A percentile compares a stretch with the other conserved stretches of the same genome.
Conservation (phyloP, 1,140 invertebrate genomes). For the Telenomus remus region DNA sequence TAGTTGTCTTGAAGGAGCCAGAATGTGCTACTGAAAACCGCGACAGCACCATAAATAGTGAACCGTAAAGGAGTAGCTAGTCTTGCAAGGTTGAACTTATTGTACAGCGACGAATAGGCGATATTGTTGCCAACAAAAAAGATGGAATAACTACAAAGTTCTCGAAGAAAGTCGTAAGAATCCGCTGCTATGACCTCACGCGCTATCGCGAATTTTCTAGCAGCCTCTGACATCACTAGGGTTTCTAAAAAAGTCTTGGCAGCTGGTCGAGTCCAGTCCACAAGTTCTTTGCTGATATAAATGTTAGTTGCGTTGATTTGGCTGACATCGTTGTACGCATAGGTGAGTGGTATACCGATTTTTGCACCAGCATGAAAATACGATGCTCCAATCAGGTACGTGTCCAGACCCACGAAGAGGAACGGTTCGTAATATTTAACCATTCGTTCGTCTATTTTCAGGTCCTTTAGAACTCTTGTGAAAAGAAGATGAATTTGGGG, state of each 20-base stretch:
- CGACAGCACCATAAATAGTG: slow-evolving; percentile 28
- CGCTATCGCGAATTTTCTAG: slow-evolving; percentile 86
- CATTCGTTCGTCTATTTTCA: slow-evolving; percentile 70
- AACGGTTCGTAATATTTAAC: slow-evolving; percentile 77
- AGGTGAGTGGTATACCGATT: slow-evolving; percentile 81
- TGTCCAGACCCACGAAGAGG: slow-evolving; percentile 79
- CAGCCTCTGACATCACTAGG: slow-evolving; percentile 82
- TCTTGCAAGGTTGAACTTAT: slow-evolving; percentile 75
- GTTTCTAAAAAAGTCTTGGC: slow-evolving; percentile 80
- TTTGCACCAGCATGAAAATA: slow-evolving; percentile 74
- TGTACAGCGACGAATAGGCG: slow-evolving; percentile 73
- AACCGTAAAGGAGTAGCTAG: slow-evolving; percentile 68
- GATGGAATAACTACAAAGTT: slow-evolving; percentile 45
- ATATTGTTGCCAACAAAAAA: slow-evolving; percentile 72
- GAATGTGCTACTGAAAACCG: slow-evolving; percentile 8
- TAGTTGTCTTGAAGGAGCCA: slow-evolving; percentile 82
- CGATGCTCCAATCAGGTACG: slow-evolving; percentile 76
- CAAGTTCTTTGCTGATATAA: slow-evolving; percentile 73
- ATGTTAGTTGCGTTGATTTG: slow-evolving; percentile 76
- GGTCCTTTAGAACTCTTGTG: slow-evolving; percentile 73
- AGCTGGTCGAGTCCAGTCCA: slow-evolving; percentile 79
- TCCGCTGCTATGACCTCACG: slow-evolving; percentile 80
- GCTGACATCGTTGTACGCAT: slow-evolving; percentile 71
- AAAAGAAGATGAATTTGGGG: slow-evolving; percentile 19
- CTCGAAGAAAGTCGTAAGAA: slow-evolving; percentile 74